Evolutionary conservation across 2,797 vertebrate genomes (phyloP).

Genomic region (Silurus lanzhouensis): DNA sequence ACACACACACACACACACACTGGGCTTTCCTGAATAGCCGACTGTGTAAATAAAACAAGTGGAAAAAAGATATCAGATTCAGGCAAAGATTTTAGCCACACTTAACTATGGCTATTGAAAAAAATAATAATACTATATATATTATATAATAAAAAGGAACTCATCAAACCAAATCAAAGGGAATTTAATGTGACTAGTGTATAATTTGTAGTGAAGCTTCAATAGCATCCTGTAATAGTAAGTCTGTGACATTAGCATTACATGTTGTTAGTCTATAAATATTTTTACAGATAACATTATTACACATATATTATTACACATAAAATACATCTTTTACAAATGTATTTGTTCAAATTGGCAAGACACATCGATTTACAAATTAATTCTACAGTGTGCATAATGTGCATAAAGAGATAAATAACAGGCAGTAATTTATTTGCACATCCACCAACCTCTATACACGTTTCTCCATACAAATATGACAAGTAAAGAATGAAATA

Average conservation of each 20-base stretch:
- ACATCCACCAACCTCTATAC: neutral
- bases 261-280: neutral
- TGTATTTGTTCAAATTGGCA: neutral
- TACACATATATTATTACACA: too few relatives aligned
- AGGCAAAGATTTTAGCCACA: neutral
- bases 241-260: neutral
- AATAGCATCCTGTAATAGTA: neutral
- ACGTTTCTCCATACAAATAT: neutral
- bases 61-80: neutral
- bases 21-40: neutral
- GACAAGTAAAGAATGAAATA: neutral
- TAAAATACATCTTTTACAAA: neutral
- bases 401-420: neutral
- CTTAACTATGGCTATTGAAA: neutral
- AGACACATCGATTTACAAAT: neutral
- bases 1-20: neutral
- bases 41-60: neutral
- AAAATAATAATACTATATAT: too few relatives aligned
- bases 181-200: neutral
- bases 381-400: neutral
- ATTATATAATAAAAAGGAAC: neutral
- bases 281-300: neutral
- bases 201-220: neutral
- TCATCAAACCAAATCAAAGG: neutral
- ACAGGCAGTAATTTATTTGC: neutral